Base-by-base conservation (phyloP, 2,113 vertebrate genomes). In the Elephas maximus region DNA sequence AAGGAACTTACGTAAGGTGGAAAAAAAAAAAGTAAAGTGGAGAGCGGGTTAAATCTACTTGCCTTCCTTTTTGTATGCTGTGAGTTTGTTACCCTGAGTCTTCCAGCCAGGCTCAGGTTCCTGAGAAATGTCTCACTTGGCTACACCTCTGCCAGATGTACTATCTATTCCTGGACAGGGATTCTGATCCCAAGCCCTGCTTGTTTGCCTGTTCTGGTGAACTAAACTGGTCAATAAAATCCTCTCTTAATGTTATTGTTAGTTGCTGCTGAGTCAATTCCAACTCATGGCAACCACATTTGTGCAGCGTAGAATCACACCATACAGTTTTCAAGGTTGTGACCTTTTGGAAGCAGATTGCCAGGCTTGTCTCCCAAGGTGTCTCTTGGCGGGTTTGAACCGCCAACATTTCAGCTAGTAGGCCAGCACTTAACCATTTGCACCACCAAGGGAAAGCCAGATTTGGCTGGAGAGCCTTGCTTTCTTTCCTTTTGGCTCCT, bases 171-270 rank as follows among this genome's bases (percentile, higher is more conserved):
- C 37, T 90, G 24, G 17, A 51, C 33, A 62, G 45, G 20, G 8
- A 76, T 62, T 30, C 24, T 81, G 48, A 41, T 90, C 65, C 37
- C 10, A 85, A 88, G 5, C 2, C 37, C 44, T 92, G 44, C 6
- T 14, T 60, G 21, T 89, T 79, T 89, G 74, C 37, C n/a, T 79
- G 45, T 24, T 12, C 18, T 86, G 37, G n/a, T 85, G 94, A 85
- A 79, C 30, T 33, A 8, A 11, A n/a, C 6, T 74, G 33, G 30
- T 95, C 65, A 67, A 33, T 67, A 95, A 90, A 96, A 88, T 88
- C 69, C 5, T 37, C 24, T 92, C 23, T 67, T 67, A 62, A 18
- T 67, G 23, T 14, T 21, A 12, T 89, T 45, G 14, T 69, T 24
- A 69, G 67, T 69, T 33, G 67, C 24, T 15, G 5, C 26, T 30